These are phyloP conservation scores for Porites divaricata DNA, from an alignment of 92 coral and sea anemone species.

Conservation along the genomic window DNA sequence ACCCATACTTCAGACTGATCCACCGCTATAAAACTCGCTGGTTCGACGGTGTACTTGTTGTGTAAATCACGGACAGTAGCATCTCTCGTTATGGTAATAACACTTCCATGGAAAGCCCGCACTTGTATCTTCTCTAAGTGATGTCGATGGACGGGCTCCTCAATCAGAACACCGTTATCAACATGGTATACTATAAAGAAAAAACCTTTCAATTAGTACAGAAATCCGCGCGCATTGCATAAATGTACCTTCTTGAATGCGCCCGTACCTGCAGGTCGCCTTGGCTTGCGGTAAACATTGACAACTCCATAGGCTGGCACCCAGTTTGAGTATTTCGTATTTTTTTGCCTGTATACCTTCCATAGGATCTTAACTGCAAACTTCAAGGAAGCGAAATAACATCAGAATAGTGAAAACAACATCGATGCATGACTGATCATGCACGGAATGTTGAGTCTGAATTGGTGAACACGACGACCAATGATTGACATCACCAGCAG, in stretches of 20 bases:
- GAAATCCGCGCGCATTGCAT: too few relatives aligned
- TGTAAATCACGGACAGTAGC: neutral
- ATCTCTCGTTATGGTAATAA: constrained; percentile 3
- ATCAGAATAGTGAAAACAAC: too few relatives aligned
- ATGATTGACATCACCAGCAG: too few relatives aligned
- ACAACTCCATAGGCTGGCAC: neutral
- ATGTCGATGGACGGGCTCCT: neutral
- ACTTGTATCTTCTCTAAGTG: constrained; percentile 1
- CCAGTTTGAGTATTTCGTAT: neutral
- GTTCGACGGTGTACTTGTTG: constrained; percentile 25
- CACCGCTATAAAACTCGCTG: neutral
- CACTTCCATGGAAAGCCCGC: constrained; percentile 33
- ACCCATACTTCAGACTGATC: neutral
- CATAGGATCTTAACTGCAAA: too few relatives aligned
- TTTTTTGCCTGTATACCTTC: too few relatives aligned
- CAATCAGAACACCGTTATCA: constrained; percentile 11
- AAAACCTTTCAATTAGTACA: neutral
- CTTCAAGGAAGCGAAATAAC: too few relatives aligned
- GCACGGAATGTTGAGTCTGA: too few relatives aligned
- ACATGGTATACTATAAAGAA: constrained; percentile 23
- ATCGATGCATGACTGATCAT: too few relatives aligned
- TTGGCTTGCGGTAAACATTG: neutral
- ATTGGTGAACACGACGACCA: too few relatives aligned
- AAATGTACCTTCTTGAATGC: too few relatives aligned
- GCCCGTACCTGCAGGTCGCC: neutral